Conservation (phyloP, 1,140 invertebrate genomes). For the Drosophila oshimai region DNA sequence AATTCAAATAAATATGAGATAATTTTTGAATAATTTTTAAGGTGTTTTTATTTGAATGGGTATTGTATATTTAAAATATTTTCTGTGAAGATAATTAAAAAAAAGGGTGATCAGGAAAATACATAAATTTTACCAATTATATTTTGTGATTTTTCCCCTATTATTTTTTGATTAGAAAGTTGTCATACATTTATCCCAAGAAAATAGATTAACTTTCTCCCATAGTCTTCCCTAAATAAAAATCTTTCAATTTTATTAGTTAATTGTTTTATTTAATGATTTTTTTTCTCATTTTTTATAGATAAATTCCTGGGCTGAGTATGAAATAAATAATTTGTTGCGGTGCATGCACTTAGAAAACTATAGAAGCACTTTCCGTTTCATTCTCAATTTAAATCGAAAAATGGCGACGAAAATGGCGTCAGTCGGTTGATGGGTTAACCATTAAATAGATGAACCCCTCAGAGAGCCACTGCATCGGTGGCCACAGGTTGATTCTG, state of each 20-base stretch:
- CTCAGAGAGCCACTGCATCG: slow-evolving; percentile 44
- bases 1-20: slow-evolving; percentile 73
- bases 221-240: neutral
- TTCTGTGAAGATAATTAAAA: neutral
- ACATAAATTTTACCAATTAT: too few relatives aligned
- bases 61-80: neutral
- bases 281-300: slow-evolving; percentile 32
- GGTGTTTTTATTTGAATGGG: neutral
- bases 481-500: slow-evolving; percentile 1
- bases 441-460: neutral
- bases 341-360: slow-evolving; percentile 71
- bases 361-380: slow-evolving; percentile 49
- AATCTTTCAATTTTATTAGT: neutral
- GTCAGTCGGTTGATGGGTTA: slow-evolving; percentile 44
- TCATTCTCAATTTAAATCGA: slow-evolving; percentile 14
- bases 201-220: too few relatives aligned
- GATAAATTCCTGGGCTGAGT: slow-evolving; percentile 69
- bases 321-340: slow-evolving; percentile 79
- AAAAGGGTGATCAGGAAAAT: too few relatives aligned
- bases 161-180: slow-evolving; percentile 8
- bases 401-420: slow-evolving; percentile 58
- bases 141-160: neutral
- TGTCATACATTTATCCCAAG: too few relatives aligned
- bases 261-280: slow-evolving; percentile 32
- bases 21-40: slow-evolving; percentile 56